Conservation (phyloP, 1,140 invertebrate species). For the Riptortus pedestris region DNA sequence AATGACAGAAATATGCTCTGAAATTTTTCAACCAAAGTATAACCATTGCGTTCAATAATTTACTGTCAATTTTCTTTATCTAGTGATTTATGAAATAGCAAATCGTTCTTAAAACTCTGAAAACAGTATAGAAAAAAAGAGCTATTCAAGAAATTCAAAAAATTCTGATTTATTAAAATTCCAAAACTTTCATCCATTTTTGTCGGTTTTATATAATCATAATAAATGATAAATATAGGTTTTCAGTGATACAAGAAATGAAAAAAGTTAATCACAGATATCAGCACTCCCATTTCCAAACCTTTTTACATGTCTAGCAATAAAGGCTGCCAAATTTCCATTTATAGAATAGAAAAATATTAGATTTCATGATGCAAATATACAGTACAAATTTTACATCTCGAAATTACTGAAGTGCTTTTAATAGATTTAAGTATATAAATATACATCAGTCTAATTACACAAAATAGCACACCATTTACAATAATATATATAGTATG, state of each 20-base stretch:
- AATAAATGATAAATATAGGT: no score
- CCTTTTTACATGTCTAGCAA: background rate
- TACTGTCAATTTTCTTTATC: background rate
- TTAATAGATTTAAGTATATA: slow-evolving; percentile 12
- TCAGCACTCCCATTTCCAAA: background rate
- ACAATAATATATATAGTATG: slow-evolving; percentile 3
- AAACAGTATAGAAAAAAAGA: no score
- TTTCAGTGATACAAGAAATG: no score
- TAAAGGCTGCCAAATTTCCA: slow-evolving; percentile 2
- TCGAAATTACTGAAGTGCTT: slow-evolving; percentile 8
- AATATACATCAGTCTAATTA: slow-evolving; percentile 25
- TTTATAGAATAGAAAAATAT: slow-evolving; percentile 22
- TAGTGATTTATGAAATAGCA: no score
- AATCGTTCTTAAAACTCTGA: no score
- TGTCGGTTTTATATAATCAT: no score
- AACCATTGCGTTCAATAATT: background rate
- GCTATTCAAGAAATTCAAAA: no score
- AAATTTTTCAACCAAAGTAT: no score
- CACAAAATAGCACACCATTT: slow-evolving; percentile 22
- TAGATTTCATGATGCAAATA: slow-evolving; percentile 11
- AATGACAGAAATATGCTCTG: no score
- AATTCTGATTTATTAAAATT: no score
- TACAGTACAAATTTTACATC: slow-evolving; percentile 5
- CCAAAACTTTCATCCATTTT: no score
- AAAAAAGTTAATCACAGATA: background rate